Percentiles rank a stretch among this genome's conserved stretches.
Conservation (phyloP, 1,140 invertebrate species). For the Eciton burchellii region DNA sequence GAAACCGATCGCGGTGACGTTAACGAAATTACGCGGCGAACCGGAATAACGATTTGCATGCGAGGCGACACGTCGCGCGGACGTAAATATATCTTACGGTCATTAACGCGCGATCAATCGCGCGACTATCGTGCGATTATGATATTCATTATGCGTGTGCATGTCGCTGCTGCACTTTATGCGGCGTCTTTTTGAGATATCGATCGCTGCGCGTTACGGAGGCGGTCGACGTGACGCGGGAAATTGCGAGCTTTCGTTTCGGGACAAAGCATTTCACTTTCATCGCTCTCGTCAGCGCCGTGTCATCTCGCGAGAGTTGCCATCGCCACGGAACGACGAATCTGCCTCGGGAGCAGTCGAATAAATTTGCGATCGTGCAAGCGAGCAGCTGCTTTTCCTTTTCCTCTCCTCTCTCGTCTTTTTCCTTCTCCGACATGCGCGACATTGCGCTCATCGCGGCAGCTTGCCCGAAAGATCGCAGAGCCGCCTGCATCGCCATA, state of each 20-base stretch:
- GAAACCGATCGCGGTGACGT: neutral
- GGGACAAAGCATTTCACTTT: slow-evolving; percentile 40
- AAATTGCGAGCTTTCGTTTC: slow-evolving; percentile 32
- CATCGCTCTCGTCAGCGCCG: neutral
- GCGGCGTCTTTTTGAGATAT: neutral
- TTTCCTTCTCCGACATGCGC: slow-evolving; percentile 17
- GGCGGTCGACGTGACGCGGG: neutral
- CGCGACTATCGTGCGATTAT: neutral
- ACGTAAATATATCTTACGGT: neutral
- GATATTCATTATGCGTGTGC: neutral
- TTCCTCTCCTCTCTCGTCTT: neutral
- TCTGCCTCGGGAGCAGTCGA: slow-evolving; percentile 31
- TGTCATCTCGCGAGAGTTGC: slow-evolving; percentile 46
- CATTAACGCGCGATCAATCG: neutral
- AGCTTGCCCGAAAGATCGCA: slow-evolving; percentile 38
- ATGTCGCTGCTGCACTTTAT: no score
- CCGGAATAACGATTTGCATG: neutral
- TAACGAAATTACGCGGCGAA: neutral
- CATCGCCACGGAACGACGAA: slow-evolving; percentile 3
- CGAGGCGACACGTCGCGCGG: neutral
- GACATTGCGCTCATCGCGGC: slow-evolving; percentile 1
- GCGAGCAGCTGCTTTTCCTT: neutral
- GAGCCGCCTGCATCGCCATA: slow-evolving; percentile 46
- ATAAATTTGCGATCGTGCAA: slow-evolving; percentile 51
- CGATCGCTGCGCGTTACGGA: neutral